phyloP scores from a whole-genome alignment of 2,888 invertebrate species.

The Gonocerus acuteangulatus region DNA sequence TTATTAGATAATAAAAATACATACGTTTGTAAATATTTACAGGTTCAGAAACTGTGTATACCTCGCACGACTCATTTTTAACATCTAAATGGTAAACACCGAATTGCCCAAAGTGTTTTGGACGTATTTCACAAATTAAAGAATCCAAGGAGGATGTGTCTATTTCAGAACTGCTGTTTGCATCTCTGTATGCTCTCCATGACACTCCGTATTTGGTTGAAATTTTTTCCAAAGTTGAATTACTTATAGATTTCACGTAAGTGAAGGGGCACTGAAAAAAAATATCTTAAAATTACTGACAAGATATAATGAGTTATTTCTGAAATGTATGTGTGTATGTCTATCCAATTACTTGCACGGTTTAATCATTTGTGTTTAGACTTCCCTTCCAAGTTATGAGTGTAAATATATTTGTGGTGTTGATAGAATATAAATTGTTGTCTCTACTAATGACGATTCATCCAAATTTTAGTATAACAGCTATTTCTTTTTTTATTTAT shows the following conservation, averaged over 20 bases:
- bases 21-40: conserved; percentile 65
- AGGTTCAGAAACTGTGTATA: conserved; percentile 54
- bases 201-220: conserved; percentile 49
- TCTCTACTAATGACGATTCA: too few species aligned
- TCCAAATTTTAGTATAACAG: too few species aligned
- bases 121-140: conserved; percentile 50
- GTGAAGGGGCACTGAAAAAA: conserved; percentile 57
- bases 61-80: conserved; percentile 48
- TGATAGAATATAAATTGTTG: too few species aligned
- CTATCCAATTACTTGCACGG: too few species aligned
- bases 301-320: too few species aligned
- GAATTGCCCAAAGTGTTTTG: conserved; percentile 56
- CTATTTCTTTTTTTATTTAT: too few species aligned
- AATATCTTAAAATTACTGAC: too few species aligned
- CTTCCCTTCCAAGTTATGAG: too few species aligned
- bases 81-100: conserved; percentile 61
- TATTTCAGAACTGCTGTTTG: background rate
- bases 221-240: conserved; percentile 46
- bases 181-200: conserved; percentile 51
- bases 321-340: too few species aligned
- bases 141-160: conserved; percentile 21
- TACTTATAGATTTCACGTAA: conserved; percentile 45
- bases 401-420: too few species aligned
- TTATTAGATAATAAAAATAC: too few species aligned
- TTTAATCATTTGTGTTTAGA: too few species aligned